Percentiles rank a stretch among this genome's conserved stretches.
phyloP scores from a whole-genome alignment of 2,113 vertebrate species.

The Lophius piscatorius region DNA sequence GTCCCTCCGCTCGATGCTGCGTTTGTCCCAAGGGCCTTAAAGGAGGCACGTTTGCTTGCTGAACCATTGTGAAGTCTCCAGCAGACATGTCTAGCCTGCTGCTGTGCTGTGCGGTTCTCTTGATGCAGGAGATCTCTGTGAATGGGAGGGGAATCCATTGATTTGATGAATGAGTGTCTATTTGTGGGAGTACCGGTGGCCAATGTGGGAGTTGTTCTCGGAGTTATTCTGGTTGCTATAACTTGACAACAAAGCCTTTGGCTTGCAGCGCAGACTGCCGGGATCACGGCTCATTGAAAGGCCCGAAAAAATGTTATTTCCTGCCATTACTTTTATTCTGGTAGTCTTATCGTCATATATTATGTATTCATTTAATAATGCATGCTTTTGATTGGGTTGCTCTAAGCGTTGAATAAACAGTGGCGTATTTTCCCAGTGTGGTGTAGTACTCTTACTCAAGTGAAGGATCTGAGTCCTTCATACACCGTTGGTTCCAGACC shows the following conservation, averaged over 20 bases:
- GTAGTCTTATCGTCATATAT: conserved; percentile 2
- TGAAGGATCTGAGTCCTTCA: too few species aligned
- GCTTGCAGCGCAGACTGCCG: conserved; percentile 54
- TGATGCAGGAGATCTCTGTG: conserved; percentile 79
- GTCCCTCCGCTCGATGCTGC: conserved; percentile 73
- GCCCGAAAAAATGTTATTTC: conserved; percentile 43
- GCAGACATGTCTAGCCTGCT: conserved; percentile 74
- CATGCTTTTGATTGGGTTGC: neutral
- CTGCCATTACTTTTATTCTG: conserved; percentile 20
- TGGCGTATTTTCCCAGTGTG: conserved; percentile 33
- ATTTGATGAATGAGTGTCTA: conserved; percentile 83
- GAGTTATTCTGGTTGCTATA: conserved; percentile 70
- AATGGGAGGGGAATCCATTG: conserved; percentile 80
- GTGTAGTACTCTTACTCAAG: too few species aligned
- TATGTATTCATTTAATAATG: neutral
- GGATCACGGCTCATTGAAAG: conserved; percentile 61
- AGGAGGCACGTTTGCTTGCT: conserved; percentile 78
- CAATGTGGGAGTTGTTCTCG: conserved; percentile 76
- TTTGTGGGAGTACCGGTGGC: conserved; percentile 79
- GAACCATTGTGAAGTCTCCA: conserved; percentile 80
- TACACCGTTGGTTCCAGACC: too few species aligned
- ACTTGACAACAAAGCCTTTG: conserved; percentile 75
- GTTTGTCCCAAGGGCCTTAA: conserved; percentile 79
- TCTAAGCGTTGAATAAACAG: neutral
- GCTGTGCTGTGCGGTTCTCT: conserved; percentile 70